Evolutionary conservation across 2,797 vertebrate species (phyloP), one percentile per base, ranked within the genome.

Genomic region (Pitangus sulphuratus): DNA sequence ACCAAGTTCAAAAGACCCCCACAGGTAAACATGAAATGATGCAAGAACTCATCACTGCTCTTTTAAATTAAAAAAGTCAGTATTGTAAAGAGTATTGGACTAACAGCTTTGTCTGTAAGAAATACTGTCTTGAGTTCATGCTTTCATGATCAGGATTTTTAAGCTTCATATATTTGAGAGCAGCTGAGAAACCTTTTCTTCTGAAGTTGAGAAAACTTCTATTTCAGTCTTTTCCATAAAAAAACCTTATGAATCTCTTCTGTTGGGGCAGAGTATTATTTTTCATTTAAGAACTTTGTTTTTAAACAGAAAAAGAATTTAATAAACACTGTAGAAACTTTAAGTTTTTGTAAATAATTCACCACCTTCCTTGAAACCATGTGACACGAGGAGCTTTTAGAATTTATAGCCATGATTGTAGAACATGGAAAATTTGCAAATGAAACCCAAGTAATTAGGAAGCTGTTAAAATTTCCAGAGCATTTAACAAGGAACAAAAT

Each of bases 1-100:
- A 98, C 99, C 99, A 97, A 99, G 98, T 98, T 99, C 99, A 97
- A 99, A 99, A 98, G 99, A 99, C 97, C 99, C 99, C 95, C 99
- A 99, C 99, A 99, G 99, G 99, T 99, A 99, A 96, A 86, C 8
- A 11, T 71, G 53, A 89, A 87, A 48, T 31, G 3, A n/a, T 84
- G 42, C 26, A 65, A 54, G 21, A 37, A 62, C 33, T 66, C 31
- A 3, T 64, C 60, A 35, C 15, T 94, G 30, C 33, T 74, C 12
- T 84, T 87, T 15, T 53, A 39, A 71, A 53, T 66, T 12, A 4
- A 44, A 42, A 21, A 66, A 40, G 4, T 48, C 51, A 35, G 4
- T 50, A 6, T 51, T 82, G 8, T 68, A 25, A 33, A 35, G 33
- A 56, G 3, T 16, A 2, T 47, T 77, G 60, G 30, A 26, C 8